These are phyloP conservation scores for Brienomyrus longianalis DNA, from an alignment of 2,113 vertebrate species.

Conservation along the genomic window DNA sequence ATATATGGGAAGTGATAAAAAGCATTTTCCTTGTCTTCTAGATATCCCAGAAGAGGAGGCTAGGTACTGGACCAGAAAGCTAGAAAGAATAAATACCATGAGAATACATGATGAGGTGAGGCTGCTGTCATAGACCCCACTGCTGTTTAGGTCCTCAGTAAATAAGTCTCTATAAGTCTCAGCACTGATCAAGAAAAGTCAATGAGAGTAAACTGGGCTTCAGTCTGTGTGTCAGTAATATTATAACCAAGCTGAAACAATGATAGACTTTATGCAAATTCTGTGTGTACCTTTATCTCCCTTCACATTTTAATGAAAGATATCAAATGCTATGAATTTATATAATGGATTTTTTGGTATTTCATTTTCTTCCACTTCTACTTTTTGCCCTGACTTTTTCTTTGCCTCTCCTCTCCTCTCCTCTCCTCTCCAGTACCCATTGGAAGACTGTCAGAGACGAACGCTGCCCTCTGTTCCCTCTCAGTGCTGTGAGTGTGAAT, in stretches of 20 bases:
- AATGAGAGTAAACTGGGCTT: background rate
- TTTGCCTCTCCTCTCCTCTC: background rate
- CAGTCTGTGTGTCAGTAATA: background rate
- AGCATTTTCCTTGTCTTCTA: slow-evolving; percentile 40
- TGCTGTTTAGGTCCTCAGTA: background rate
- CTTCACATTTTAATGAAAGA: background rate
- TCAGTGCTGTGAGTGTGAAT: slow-evolving; percentile 90
- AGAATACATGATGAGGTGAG: slow-evolving; percentile 72
- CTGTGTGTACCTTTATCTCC: background rate
- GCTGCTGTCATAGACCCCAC: background rate
- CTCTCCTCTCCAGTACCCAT: slow-evolving; percentile 57
- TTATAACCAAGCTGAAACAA: background rate
- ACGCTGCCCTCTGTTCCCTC: slow-evolving; percentile 69
- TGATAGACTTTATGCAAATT: background rate
- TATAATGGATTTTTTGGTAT: background rate
- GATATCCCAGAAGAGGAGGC: slow-evolving; percentile 96
- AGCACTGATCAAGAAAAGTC: background rate
- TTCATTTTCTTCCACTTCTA: background rate
- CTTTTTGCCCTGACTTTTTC: background rate
- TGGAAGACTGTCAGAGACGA: slow-evolving; percentile 66
- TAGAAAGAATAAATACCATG: slow-evolving; percentile 81
- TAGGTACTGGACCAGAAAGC: slow-evolving; percentile 87
- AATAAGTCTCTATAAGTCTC: background rate
- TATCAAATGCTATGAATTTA: background rate
- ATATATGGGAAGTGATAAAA: background rate